A percentile compares a stretch with the other conserved stretches of the same genome.
phyloP scores from a whole-genome alignment of 2,888 invertebrate genomes.

The Cryptus viduatorius region DNA sequence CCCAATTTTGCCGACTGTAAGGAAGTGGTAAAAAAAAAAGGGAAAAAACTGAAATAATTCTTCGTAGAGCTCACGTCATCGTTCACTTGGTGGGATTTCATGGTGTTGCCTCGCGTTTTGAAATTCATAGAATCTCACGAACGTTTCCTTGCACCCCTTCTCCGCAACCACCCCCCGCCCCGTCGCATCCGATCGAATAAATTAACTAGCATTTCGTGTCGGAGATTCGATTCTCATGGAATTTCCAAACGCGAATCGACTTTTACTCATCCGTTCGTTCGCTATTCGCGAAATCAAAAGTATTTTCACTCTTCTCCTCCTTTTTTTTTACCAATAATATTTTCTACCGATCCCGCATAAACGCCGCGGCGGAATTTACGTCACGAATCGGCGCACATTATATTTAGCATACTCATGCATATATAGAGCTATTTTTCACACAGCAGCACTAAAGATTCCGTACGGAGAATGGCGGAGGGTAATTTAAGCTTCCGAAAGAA shows the following conservation, averaged over 20 bases:
- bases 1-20: conserved; percentile 9
- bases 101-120: conserved; percentile 31
- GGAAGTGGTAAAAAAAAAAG: neutral
- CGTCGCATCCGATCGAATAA: conserved; percentile 62
- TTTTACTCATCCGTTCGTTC: conserved; percentile 39
- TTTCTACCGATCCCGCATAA: conserved; percentile 60
- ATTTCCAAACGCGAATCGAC: conserved; percentile 47
- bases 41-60: conserved; percentile 1
- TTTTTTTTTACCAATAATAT: conserved; percentile 56
- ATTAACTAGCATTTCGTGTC: conserved; percentile 58
- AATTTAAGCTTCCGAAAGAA: neutral
- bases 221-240: conserved; percentile 53
- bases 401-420: neutral
- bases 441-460: neutral
- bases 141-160: conserved; percentile 26
- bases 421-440: neutral
- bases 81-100: conserved; percentile 12
- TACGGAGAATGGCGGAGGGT: neutral
- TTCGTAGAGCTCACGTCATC: conserved; percentile 5
- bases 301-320: conserved; percentile 24
- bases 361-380: conserved; percentile 53
- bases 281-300: conserved; percentile 32
- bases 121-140: conserved; percentile 63
- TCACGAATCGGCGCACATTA: conserved; percentile 19
- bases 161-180: conserved; percentile 22